A percentile compares a stretch with the other conserved stretches of the same genome.
Evolutionary conservation across 2,888 invertebrate genomes (phyloP).

Genomic region (Philopedon plagiatum): DNA sequence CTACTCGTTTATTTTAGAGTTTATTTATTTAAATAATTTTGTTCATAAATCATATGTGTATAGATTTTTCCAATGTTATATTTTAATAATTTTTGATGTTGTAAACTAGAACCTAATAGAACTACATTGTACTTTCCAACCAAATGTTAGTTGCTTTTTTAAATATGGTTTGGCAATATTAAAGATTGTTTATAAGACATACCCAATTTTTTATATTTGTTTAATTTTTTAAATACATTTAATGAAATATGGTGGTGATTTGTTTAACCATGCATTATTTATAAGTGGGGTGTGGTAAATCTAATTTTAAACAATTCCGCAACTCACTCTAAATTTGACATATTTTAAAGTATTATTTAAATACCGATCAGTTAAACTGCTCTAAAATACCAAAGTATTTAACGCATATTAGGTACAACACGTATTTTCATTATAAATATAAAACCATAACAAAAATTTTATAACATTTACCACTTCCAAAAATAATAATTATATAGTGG

Average conservation of each 20-base stretch:
- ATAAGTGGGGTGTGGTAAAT: background rate
- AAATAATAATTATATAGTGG: slow-evolving; percentile 61
- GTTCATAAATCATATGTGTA: background rate
- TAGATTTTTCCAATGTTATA: slow-evolving; percentile 21
- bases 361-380: slow-evolving; percentile 21
- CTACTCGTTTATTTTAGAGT: too few species aligned
- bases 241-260: background rate
- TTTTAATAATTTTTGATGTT: slow-evolving; percentile 42
- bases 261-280: slow-evolving; percentile 2
- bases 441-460: slow-evolving; percentile 59
- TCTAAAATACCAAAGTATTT: slow-evolving; percentile 29
- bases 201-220: background rate
- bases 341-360: background rate
- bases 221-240: slow-evolving; percentile 13
- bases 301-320: background rate
- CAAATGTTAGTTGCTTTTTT: slow-evolving; percentile 27
- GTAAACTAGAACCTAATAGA: slow-evolving; percentile 25
- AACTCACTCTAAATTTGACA: background rate
- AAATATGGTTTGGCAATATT: slow-evolving; percentile 6
- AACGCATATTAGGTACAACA: slow-evolving; percentile 42
- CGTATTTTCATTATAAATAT: slow-evolving; percentile 12
- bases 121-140: slow-evolving; percentile 35
- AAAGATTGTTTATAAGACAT: slow-evolving; percentile 9
- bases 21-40: too few species aligned
- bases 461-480: slow-evolving; percentile 64